Evolutionary conservation across 2,888 invertebrate species (phyloP), one percentile per base, ranked within the genome.

Genomic region (Polymixis flavicincta): DNA sequence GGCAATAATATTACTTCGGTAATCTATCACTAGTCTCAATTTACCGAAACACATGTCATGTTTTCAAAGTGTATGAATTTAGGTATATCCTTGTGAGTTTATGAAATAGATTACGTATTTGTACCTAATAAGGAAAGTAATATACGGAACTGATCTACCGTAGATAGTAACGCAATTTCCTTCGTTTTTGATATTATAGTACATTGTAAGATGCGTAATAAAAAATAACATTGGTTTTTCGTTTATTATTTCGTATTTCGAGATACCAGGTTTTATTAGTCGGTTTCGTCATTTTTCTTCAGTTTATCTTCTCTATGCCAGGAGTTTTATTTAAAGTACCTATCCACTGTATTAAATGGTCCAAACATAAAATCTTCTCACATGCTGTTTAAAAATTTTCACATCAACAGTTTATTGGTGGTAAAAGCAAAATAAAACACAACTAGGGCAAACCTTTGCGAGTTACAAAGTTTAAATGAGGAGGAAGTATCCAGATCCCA

Each of bases 31-130:
- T 42, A 6, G 9, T 42, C 42, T 8, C 9, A 42, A 42, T 42
- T 42, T 42, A 42, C 42, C 42, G 9, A 42, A 42, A 42, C 42
- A 42, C 42, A 9, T 42, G 9, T 42, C 7, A 8, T n/a, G n/a
- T n/a, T n/a, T n/a, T 42, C 9, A 0, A 42, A 42, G 42, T 42
- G 37, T 3, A 37, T 37, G 6, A 37, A 37, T 37, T 3, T 37
- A 37, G 37, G 37, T 37, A 37, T 37, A 37, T 37, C 37, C 37
- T 37, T 37, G 5, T 37, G 37, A 37, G 37, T 42, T 42, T 42
- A 42, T 42, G 61, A 54, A 68, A 69, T 66, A 65, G 19, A 82
- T 71, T 68, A 69, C 5, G 9, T 54, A 55, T 59, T 82, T 50
- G 37, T 66, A 50, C 11, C 3, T 37, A 28, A 63, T 59, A 50